Conservation (phyloP, 2,888 invertebrate species). For the Bombylius discolor region DNA sequence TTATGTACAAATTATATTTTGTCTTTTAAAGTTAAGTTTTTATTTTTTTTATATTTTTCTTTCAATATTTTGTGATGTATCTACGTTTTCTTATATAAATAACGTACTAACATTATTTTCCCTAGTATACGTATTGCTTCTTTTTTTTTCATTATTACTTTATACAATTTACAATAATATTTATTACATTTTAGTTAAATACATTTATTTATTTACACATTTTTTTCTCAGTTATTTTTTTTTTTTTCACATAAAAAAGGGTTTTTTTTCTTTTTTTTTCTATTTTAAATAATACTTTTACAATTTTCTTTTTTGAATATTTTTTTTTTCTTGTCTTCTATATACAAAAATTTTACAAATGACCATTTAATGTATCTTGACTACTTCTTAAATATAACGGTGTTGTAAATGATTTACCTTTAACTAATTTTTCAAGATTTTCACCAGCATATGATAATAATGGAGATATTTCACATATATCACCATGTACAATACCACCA, state of each 20-base stretch:
- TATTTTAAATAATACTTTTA: not conserved
- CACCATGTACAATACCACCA: slow-evolving; percentile 58
- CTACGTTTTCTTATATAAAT: too few relatives aligned
- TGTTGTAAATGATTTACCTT: slow-evolving; percentile 51
- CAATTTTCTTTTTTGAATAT: not conserved
- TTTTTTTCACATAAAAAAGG: not conserved
- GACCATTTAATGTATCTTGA: slow-evolving; percentile 30
- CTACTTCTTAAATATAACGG: slow-evolving; percentile 48
- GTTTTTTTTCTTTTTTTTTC: not conserved
- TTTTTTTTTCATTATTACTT: too few relatives aligned
- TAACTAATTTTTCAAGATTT: slow-evolving; percentile 53
- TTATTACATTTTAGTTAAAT: too few relatives aligned
- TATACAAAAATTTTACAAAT: slow-evolving; percentile 20
- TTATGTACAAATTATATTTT: too few relatives aligned
- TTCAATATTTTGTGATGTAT: too few relatives aligned
- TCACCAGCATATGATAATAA: slow-evolving; percentile 84
- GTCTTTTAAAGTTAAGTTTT: too few relatives aligned
- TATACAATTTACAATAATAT: too few relatives aligned
- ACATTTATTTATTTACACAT: too few relatives aligned
- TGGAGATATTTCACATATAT: slow-evolving; percentile 81
- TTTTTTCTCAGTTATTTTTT: not conserved
- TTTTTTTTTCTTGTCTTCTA: slow-evolving; percentile 1
- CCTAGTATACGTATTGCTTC: too few relatives aligned
- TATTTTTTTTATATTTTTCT: too few relatives aligned
- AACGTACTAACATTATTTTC: too few relatives aligned